Evolutionary conservation across 1,140 invertebrate genomes (phyloP).

Genomic region (Palaemon carinicauda): DNA sequence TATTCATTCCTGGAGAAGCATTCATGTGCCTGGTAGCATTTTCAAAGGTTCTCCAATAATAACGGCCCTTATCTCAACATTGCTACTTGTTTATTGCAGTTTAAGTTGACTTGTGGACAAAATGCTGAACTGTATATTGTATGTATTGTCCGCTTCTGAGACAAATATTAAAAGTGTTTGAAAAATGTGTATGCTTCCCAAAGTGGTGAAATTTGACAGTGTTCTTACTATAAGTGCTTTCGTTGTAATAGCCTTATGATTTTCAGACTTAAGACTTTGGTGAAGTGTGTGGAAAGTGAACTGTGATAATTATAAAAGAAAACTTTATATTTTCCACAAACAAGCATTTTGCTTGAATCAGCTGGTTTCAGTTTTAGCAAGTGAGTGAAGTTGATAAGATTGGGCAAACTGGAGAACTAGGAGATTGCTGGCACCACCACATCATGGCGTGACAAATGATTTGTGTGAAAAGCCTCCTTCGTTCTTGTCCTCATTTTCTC

Average conservation of each 20-base stretch:
- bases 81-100: neutral
- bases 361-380: conserved; percentile 18
- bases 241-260: neutral
- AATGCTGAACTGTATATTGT: neutral
- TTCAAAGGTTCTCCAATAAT: neutral
- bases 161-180: no score
- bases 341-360: conserved; percentile 1
- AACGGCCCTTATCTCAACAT: neutral
- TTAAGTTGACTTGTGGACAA: neutral
- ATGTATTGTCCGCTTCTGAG: no score
- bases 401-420: conserved; percentile 35
- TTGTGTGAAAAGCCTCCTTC: no score
- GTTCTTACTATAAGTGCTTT: conserved; percentile 18
- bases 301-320: conserved; percentile 18
- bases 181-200: no score
- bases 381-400: neutral
- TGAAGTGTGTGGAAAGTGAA: conserved; percentile 12
- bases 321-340: conserved; percentile 9
- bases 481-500: neutral
- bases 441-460: no score
- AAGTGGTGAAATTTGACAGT: neutral
- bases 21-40: conserved; percentile 30
- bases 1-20: conserved; percentile 29
- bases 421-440: conserved; percentile 7
- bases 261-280: neutral